A percentile compares a stretch with the other conserved stretches of the same genome.
These are phyloP conservation scores for Chelonus formosanus DNA, from an alignment of 2,888 invertebrate genomes.

Conservation along the genomic window DNA sequence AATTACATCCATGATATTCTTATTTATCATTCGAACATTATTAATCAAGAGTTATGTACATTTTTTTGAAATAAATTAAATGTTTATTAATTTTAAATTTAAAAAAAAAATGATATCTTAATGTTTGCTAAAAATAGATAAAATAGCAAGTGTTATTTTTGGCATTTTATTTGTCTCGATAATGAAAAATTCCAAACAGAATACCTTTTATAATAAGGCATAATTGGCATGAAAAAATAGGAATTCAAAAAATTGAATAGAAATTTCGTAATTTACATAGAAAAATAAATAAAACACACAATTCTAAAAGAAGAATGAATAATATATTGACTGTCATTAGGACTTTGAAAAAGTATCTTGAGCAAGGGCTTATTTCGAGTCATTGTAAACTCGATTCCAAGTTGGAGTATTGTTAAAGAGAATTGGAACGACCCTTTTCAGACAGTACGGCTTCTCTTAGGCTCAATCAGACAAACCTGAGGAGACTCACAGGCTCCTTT, in stretches of 20 bases:
- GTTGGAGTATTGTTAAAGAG: conserved; percentile 39
- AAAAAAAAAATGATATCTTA: too few species aligned
- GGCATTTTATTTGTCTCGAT: too few species aligned
- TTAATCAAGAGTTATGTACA: too few species aligned
- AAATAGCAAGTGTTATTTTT: too few species aligned
- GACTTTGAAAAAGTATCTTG: conserved; percentile 24
- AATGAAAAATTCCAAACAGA: too few species aligned
- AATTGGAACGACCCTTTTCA: conserved; percentile 45
- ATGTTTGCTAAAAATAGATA: too few species aligned
- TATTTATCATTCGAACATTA: too few species aligned
- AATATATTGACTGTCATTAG: conserved; percentile 30
- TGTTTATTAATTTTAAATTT: too few species aligned
- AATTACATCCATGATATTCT: conserved; percentile 44
- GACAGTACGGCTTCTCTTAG: neutral
- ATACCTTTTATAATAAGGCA: neutral
- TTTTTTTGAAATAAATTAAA: too few species aligned
- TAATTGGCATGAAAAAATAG: too few species aligned
- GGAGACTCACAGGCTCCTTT: conserved; percentile 29
- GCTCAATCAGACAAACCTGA: conserved; percentile 26
- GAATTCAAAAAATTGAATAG: neutral
- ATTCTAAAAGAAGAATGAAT: conserved; percentile 6
- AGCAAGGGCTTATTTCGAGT: conserved; percentile 35
- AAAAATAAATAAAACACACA: conserved; percentile 3
- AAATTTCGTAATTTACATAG: conserved; percentile 1
- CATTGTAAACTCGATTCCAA: conserved; percentile 40